Conservation (phyloP, 2,797 vertebrate species). For the Linurgus olivaceus region DNA sequence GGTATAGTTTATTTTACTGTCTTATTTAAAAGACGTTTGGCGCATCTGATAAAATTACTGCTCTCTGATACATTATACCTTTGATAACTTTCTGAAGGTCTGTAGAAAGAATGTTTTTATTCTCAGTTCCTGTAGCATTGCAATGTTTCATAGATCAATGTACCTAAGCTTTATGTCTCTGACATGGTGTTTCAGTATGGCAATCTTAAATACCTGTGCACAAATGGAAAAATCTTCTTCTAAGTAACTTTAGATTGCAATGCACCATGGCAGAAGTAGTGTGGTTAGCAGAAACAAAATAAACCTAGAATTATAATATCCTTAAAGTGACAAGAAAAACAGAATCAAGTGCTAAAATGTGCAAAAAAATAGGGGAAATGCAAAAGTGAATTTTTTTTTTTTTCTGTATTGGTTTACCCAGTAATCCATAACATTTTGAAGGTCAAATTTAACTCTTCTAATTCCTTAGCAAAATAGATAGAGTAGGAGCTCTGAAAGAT, state of each 20-base stretch:
- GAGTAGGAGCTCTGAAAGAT: not conserved
- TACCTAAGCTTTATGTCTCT: not conserved
- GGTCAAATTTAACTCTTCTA: not conserved
- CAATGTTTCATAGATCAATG: not conserved
- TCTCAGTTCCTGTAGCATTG: not conserved
- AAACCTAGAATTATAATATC: not conserved
- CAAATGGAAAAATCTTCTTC: not conserved
- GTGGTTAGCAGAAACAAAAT: not conserved
- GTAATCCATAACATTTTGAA: not conserved
- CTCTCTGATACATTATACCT: not conserved
- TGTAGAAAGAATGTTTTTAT: not conserved
- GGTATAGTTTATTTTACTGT: not conserved
- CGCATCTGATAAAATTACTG: not conserved
- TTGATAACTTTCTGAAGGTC: not conserved
- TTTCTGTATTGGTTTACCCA: not conserved
- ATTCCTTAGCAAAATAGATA: not conserved
- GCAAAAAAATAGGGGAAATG: not conserved
- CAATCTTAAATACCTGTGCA: not conserved
- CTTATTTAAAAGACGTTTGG: not conserved
- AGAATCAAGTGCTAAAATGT: not conserved
- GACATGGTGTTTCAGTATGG: not conserved
- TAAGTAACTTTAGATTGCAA: not conserved
- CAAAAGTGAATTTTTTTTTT: not conserved
- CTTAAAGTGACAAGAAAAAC: not conserved
- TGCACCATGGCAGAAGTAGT: not conserved